Percentiles rank a stretch among this genome's conserved stretches.
These are phyloP conservation scores for Percopsis omiscomaycus DNA, from an alignment of 2,797 vertebrate species.

Conservation along the genomic window DNA sequence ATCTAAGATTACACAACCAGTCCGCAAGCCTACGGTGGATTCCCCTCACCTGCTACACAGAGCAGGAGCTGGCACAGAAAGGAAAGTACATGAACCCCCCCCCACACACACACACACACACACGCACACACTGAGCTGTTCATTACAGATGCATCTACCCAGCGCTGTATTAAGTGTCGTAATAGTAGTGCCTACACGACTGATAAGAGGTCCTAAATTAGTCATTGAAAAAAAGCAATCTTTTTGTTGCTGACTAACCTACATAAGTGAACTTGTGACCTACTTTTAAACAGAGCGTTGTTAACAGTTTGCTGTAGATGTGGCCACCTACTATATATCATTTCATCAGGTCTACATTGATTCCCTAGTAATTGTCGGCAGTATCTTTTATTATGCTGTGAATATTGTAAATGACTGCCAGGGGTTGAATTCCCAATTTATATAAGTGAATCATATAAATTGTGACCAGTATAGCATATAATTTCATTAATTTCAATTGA, in stretches of 20 bases:
- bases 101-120: not conserved
- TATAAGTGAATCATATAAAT: too few species aligned
- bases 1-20: conserved; percentile 54
- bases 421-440: conserved; percentile 6
- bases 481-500: too few species aligned
- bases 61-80: conserved; percentile 45
- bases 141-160: conserved; percentile 46
- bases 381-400: not conserved
- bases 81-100: conserved; percentile 47
- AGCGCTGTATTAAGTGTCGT: conserved; percentile 42
- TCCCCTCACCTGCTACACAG: conserved; percentile 35
- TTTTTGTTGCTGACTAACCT: conserved; percentile 54
- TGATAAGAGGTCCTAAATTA: conserved; percentile 64
- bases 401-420: conserved; percentile 4
- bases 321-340: too few species aligned
- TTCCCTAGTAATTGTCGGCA: not conserved
- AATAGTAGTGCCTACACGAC: conserved; percentile 59
- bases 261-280: conserved; percentile 33
- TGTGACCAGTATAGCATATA: too few species aligned
- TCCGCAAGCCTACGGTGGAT: conserved; percentile 34
- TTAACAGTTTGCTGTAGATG: conserved; percentile 16
- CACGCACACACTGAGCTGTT: conserved; percentile 53
- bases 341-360: not conserved
- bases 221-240: conserved; percentile 54
- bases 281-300: conserved; percentile 24